phyloP scores from a whole-genome alignment of 2,797 vertebrate genomes.

The Salmo trutta region DNA sequence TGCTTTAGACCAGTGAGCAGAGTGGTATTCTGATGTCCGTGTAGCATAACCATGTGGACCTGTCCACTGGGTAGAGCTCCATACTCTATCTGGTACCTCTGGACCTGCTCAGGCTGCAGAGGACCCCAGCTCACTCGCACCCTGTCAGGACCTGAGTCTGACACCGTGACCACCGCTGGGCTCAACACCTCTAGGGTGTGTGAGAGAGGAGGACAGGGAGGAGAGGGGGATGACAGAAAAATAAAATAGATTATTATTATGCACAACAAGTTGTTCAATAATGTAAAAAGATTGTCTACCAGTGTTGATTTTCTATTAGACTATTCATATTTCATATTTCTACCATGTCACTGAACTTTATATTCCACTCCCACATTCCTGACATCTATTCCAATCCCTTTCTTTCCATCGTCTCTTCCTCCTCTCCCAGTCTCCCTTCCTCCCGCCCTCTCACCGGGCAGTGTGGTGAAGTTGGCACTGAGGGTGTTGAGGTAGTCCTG shows the following conservation, averaged over 20 bases:
- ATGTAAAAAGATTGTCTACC: not conserved
- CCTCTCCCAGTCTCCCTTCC: not conserved
- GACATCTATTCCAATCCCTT: not conserved
- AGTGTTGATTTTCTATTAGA: not conserved
- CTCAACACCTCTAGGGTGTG: constrained; percentile 66
- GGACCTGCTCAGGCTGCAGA: constrained; percentile 56
- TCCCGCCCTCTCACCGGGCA: constrained; percentile 60
- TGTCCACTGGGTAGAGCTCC: constrained; percentile 75
- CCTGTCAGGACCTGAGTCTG: constrained; percentile 73
- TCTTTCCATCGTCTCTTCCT: not conserved
- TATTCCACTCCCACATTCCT: not conserved
- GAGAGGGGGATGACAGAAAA: not conserved
- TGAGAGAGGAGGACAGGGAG: not conserved
- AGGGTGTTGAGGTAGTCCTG: constrained; percentile 42
- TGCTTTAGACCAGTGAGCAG: constrained; percentile 77
- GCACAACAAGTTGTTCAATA: not conserved
- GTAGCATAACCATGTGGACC: constrained; percentile 63
- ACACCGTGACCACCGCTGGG: constrained; percentile 78
- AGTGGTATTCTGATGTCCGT: constrained; percentile 68
- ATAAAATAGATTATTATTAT: not conserved
- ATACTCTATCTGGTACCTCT: constrained; percentile 79
- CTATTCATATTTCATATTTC: not conserved
- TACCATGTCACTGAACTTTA: not conserved
- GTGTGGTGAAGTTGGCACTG: constrained; percentile 67
- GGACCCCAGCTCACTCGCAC: constrained; percentile 88